phyloP scores from a whole-genome alignment of 2,888 invertebrate genomes.

The Calephelis perditalis region DNA sequence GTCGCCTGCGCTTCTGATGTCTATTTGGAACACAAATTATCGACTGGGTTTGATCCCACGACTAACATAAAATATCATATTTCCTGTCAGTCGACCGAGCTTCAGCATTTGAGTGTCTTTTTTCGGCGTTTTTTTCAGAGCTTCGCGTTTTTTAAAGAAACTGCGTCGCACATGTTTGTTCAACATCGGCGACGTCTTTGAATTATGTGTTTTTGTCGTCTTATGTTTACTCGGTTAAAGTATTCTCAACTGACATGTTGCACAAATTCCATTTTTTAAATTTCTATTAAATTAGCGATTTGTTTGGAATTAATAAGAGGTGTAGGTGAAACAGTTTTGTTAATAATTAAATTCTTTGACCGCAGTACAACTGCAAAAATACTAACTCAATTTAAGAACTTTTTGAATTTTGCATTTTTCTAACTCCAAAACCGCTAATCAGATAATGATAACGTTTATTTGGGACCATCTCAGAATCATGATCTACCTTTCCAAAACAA shows the following conservation, averaged over 20 bases:
- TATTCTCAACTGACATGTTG: slow-evolving; percentile 22
- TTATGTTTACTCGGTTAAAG: slow-evolving; percentile 26
- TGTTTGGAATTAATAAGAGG: background rate
- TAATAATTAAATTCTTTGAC: too few species aligned
- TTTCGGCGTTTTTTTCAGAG: slow-evolving; percentile 55
- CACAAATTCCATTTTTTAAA: slow-evolving; percentile 6
- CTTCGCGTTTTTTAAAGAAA: slow-evolving; percentile 66
- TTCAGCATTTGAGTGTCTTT: slow-evolving; percentile 68
- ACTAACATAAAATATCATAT: slow-evolving; percentile 78
- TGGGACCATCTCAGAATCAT: too few species aligned
- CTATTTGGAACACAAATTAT: slow-evolving; percentile 72
- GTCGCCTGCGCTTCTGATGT: slow-evolving; percentile 61
- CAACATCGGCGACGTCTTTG: slow-evolving; percentile 59
- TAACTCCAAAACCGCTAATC: too few species aligned
- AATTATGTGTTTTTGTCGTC: slow-evolving; percentile 29
- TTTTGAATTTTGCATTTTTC: too few species aligned
- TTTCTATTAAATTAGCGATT: slow-evolving; percentile 17
- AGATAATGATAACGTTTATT: too few species aligned
- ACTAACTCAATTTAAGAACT: too few species aligned
- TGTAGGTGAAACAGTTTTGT: too few species aligned
- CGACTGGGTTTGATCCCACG: slow-evolving; percentile 76
- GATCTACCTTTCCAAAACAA: too few species aligned
- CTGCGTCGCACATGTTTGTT: slow-evolving; percentile 72
- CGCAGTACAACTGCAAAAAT: too few species aligned
- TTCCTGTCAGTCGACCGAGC: slow-evolving; percentile 72